Evolutionary conservation across 2,113 vertebrate genomes (phyloP).

Genomic region (Capreolus pygargus): DNA sequence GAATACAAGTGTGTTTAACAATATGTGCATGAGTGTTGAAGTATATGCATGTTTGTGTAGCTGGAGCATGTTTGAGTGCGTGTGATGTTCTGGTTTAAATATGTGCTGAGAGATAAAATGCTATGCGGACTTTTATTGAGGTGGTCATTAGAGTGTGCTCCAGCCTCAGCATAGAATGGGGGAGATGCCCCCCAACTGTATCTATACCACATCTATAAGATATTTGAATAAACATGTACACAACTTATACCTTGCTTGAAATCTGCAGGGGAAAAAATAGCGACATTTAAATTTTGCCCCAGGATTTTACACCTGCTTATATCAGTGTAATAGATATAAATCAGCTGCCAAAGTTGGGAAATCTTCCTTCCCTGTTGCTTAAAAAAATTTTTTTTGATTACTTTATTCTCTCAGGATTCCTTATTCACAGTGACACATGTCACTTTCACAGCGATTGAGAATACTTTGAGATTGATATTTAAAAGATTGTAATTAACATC

Average conservation of each 20-base stretch:
- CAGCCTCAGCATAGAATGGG: not conserved
- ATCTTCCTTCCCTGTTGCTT: constrained; percentile 30
- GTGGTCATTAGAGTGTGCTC: not conserved
- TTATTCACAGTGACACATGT: constrained; percentile 18
- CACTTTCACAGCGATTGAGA: not conserved
- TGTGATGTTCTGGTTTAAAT: constrained; percentile 17
- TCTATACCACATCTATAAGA: not conserved
- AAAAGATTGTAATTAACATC: constrained; percentile 25
- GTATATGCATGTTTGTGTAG: not conserved
- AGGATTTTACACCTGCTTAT: constrained; percentile 43
- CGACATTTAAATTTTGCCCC: not conserved
- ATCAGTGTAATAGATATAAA: constrained; percentile 50
- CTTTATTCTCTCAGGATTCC: constrained; percentile 47
- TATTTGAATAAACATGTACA: not conserved
- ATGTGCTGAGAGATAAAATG: not conserved
- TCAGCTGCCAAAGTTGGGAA: constrained; percentile 30
- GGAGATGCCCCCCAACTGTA: not conserved
- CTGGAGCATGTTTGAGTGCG: not conserved
- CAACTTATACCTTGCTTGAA: constrained; percentile 28
- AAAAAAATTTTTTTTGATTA: constrained; percentile 15
- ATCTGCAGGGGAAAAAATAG: not conserved
- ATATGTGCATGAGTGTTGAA: not conserved
- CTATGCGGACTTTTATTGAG: not conserved
- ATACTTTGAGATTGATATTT: constrained; percentile 41
- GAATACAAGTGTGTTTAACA: not conserved